Conservation (phyloP, 2,888 invertebrate genomes). For the Nebria brevicollis region DNA sequence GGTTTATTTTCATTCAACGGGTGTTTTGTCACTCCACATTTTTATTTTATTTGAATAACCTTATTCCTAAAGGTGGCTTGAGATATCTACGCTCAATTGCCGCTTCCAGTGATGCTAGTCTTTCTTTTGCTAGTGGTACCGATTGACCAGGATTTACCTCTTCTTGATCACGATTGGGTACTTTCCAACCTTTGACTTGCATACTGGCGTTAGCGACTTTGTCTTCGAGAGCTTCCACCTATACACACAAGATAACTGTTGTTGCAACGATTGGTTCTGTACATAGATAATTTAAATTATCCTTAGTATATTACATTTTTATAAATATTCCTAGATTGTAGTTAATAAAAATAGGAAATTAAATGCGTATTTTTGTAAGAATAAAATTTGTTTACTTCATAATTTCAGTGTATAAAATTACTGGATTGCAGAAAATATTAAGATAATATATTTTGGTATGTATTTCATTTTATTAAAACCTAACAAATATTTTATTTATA, state of each 20-base stretch:
- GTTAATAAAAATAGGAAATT: too few relatives aligned
- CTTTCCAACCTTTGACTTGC: conserved; percentile 91
- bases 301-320: too few relatives aligned
- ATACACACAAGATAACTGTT: conserved; percentile 34
- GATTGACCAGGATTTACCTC: conserved; percentile 62
- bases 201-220: conserved; percentile 88
- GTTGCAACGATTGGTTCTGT: background rate
- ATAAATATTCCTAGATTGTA: too few relatives aligned
- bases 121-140: conserved; percentile 72
- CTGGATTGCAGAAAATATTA: background rate
- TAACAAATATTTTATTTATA: background rate
- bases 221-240: conserved; percentile 88
- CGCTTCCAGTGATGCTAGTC: conserved; percentile 84
- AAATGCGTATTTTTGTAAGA: background rate
- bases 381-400: too few relatives aligned
- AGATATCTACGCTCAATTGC: conserved; percentile 94
- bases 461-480: too few relatives aligned
- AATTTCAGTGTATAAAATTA: background rate
- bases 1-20: background rate
- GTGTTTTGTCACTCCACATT: background rate
- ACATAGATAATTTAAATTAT: background rate
- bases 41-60: conserved; percentile 59
- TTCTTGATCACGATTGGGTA: conserved; percentile 72
- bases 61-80: conserved; percentile 86
- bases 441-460: too few relatives aligned